Evolutionary conservation across 2,888 invertebrate species (phyloP).

Genomic region (Pharmacophagus antenor): DNA sequence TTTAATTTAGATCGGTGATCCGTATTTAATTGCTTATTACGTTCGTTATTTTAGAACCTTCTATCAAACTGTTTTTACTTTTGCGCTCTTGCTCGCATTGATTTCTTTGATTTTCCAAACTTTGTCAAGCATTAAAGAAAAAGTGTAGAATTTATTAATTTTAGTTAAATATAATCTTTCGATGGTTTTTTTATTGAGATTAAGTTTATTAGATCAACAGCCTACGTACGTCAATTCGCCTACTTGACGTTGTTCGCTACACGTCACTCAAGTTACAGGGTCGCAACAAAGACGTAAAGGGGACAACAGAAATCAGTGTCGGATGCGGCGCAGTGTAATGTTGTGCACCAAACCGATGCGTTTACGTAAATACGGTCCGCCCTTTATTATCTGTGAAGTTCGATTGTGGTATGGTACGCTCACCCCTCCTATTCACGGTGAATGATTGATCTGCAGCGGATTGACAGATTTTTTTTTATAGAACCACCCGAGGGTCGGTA

Average conservation of each 20-base stretch:
- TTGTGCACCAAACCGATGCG: slow-evolving; percentile 74
- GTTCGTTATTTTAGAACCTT: too few relatives aligned
- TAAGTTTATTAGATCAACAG: slow-evolving; percentile 5
- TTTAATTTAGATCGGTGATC: too few relatives aligned
- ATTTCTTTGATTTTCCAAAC: too few relatives aligned
- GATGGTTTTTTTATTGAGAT: not conserved
- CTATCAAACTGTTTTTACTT: too few relatives aligned
- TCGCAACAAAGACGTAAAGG: slow-evolving; percentile 52
- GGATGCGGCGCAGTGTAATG: slow-evolving; percentile 60
- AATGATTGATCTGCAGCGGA: slow-evolving; percentile 79
- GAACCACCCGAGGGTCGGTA: slow-evolving; percentile 68
- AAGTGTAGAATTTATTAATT: too few relatives aligned
- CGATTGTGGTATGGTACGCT: slow-evolving; percentile 64
- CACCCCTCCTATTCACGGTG: slow-evolving; percentile 74
- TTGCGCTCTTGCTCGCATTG: too few relatives aligned
- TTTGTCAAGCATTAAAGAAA: too few relatives aligned
- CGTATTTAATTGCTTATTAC: too few relatives aligned
- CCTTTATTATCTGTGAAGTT: slow-evolving; percentile 75
- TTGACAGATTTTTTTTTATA: slow-evolving; percentile 78
- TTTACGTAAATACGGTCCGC: slow-evolving; percentile 77
- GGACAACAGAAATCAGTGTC: slow-evolving; percentile 57
- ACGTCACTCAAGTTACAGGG: slow-evolving; percentile 59
- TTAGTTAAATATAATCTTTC: too few relatives aligned
- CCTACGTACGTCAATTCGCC: slow-evolving; percentile 43
- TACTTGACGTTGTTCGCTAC: slow-evolving; percentile 58